phyloP scores from a whole-genome alignment of 2,888 invertebrate species.

The Cabera pusaria region DNA sequence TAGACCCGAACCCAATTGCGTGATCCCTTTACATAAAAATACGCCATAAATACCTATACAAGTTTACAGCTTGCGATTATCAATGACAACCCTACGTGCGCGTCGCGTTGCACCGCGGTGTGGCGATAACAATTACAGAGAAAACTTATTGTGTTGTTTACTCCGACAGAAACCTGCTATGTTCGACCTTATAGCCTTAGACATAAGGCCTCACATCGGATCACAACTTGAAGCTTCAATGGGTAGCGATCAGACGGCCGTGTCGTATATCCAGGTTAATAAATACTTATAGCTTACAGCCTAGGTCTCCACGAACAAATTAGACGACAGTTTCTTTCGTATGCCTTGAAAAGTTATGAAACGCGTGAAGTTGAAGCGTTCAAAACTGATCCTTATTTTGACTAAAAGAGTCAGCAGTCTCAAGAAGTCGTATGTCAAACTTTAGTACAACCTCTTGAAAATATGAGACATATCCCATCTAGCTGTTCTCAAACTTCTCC shows the following conservation, averaged over 20 bases:
- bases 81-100: constrained; percentile 37
- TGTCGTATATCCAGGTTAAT: constrained; percentile 21
- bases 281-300: constrained; percentile 5
- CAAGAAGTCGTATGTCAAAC: too few relatives aligned
- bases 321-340: neutral
- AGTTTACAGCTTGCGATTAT: constrained; percentile 18
- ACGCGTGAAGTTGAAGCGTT: too few relatives aligned
- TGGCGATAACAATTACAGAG: constrained; percentile 71
- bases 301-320: constrained; percentile 4
- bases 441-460: constrained; percentile 1
- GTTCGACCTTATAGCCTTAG: constrained; percentile 21
- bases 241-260: constrained; percentile 33
- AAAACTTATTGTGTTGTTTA: constrained; percentile 58
- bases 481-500: constrained; percentile 4
- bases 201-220: constrained; percentile 10
- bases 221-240: constrained; percentile 16
- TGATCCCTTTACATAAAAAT: constrained; percentile 10
- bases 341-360: too few relatives aligned
- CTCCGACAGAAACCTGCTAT: constrained; percentile 23
- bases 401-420: too few relatives aligned
- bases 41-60: constrained; percentile 8
- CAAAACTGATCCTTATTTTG: too few relatives aligned
- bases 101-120: constrained; percentile 47
- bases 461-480: constrained; percentile 1
- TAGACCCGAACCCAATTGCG: neutral